Evolutionary conservation across 2,888 invertebrate genomes (phyloP).

Genomic region (Acanthosoma haemorrhoidale): DNA sequence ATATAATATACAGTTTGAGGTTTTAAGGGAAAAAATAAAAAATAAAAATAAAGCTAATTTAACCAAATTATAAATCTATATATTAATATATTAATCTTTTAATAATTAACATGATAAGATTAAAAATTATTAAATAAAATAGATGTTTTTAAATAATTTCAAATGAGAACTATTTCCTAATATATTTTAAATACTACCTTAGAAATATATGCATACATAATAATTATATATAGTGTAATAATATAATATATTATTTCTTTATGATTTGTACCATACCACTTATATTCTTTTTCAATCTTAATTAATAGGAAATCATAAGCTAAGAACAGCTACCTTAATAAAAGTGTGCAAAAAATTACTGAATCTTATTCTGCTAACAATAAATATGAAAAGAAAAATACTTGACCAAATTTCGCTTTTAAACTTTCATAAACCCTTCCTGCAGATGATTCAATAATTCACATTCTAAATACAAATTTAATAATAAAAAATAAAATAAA

Average conservation of each 20-base stretch:
- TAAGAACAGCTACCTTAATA: neutral
- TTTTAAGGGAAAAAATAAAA: neutral
- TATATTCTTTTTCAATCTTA: neutral
- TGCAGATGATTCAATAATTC: neutral
- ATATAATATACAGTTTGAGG: neutral
- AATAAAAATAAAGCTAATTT: slow-evolving; percentile 5
- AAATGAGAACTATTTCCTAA: neutral
- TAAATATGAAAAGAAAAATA: neutral
- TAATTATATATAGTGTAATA: neutral
- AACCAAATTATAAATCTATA: neutral
- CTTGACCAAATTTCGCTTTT: neutral
- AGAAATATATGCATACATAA: neutral
- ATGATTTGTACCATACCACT: slow-evolving; percentile 1
- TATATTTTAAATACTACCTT: slow-evolving; percentile 1
- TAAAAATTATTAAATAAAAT: no score
- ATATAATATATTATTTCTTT: neutral
- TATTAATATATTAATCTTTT: neutral
- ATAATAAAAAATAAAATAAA: neutral
- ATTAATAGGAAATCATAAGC: neutral
- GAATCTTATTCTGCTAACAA: no score
- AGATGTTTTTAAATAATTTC: neutral
- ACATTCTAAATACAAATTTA: neutral
- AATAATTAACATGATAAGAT: slow-evolving; percentile 6
- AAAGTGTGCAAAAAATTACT: no score
- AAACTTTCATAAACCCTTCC: neutral